Evolutionary conservation across 2,888 invertebrate genomes (phyloP), one percentile per base, ranked within the genome.

Genomic region (Pseudococcus jackbeardsleyi): DNA sequence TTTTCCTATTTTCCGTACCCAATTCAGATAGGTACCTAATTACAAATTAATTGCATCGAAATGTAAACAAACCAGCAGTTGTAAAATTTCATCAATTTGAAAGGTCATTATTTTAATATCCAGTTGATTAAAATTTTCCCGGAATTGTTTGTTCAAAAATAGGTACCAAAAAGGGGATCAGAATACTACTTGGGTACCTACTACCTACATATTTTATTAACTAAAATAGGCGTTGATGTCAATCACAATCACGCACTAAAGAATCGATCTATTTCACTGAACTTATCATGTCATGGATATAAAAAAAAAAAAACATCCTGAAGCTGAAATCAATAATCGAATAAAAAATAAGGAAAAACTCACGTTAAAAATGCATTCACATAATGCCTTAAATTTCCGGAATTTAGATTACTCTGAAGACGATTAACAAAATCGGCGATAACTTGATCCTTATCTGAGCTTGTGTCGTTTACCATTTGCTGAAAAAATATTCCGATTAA

Each of bases 281-380:
- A 59, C n/a, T n/a, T 59, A 5, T 59, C 59, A n/a, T 50, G 50
- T 1, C 12, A 50, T 0, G 5, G 9, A 42, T 42, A 8, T 42
- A 9, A 42, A 42, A 42, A 5, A 9, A 42, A 0, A 42, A n/a
- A n/a, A n/a, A n/a, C n/a, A n/a, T n/a, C 11, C 15, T 50, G 50
- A 12, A 3, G n/a, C 19, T n/a, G 54, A n/a, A 59, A 59, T 2
- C 12, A 12, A 50, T 50, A 50, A 50, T 50, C 7, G n/a, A 68
- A 68, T 68, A 22, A 68, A 68, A 8, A 26, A 68, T 9, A 1
- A 72, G 39, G 39, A 84, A 22, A 79, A 39, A 93, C 95, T 93
- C 91, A 96, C 96, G 94, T 95, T 92, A 96, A 94, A 92, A 96
- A 96, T 82, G 96, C 94, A 91, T 95, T 94, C 86, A 96, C 96